Evolutionary conservation across 2,797 vertebrate genomes (phyloP).

Genomic region (Phoeniculus purpureus): DNA sequence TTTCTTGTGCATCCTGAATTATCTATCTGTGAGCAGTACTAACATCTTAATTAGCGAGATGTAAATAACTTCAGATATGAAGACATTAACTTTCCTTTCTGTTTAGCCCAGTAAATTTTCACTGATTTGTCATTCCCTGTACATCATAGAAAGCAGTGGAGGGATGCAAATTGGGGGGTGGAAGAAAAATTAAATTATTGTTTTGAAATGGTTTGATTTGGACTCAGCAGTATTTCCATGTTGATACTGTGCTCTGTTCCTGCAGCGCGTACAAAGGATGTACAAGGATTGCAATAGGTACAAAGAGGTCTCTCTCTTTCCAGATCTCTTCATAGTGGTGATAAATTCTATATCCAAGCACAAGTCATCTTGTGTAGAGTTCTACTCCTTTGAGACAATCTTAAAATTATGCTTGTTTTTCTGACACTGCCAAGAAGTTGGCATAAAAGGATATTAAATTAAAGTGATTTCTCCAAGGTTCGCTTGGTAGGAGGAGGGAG

Average conservation of each 20-base stretch:
- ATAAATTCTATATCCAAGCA: not conserved
- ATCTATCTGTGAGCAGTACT: not conserved
- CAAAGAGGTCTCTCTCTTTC: not conserved
- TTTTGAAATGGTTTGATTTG: not conserved
- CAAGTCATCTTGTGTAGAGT: not conserved
- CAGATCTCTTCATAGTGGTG: not conserved
- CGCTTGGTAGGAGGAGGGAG: not conserved
- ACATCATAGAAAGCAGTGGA: not conserved
- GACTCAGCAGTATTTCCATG: not conserved
- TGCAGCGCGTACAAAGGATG: not conserved
- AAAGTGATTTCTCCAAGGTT: not conserved
- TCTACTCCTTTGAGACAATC: slow-evolving; percentile 1
- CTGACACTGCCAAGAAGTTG: not conserved
- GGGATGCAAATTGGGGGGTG: not conserved
- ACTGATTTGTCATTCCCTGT: not conserved
- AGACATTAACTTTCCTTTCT: not conserved
- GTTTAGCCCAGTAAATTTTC: not conserved
- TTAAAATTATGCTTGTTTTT: not conserved
- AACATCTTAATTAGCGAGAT: not conserved
- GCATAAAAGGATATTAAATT: not conserved
- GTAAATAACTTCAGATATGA: slow-evolving; percentile 5
- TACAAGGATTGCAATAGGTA: not conserved
- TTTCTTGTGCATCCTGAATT: not conserved
- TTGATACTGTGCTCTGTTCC: not conserved
- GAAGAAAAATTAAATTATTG: not conserved